These are phyloP conservation scores for Pagrus major DNA, from an alignment of 2,113 vertebrate species.

Conservation along the genomic window DNA sequence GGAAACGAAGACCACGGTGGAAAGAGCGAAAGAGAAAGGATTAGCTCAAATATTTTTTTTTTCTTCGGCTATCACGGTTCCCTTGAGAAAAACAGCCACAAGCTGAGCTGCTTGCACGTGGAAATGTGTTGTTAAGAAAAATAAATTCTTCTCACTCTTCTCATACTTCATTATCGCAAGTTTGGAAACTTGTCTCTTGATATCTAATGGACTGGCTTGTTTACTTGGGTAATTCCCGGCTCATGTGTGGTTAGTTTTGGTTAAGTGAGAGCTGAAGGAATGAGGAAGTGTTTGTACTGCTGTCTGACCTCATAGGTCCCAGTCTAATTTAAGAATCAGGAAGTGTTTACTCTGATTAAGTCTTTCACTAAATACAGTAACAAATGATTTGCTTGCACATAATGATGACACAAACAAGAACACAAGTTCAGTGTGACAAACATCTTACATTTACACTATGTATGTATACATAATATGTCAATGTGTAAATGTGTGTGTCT, in stretches of 20 bases:
- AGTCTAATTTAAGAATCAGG: conserved; percentile 10
- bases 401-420: background rate
- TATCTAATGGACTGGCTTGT: fast-evolving
- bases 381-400: too few species aligned
- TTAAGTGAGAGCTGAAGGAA: conserved; percentile 1
- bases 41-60: too few species aligned
- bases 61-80: background rate
- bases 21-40: background rate
- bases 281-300: conserved; percentile 56
- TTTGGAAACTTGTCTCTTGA: fast-evolving
- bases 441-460: too few species aligned
- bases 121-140: background rate
- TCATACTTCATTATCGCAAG: background rate
- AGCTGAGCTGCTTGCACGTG: background rate
- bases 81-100: background rate
- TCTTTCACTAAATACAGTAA: background rate
- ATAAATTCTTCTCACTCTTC: too few species aligned
- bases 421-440: background rate
- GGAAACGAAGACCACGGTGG: background rate
- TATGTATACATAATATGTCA: background rate
- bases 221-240: conserved; percentile 4
- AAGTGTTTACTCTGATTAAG: background rate
- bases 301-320: background rate
- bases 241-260: background rate
- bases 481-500: background rate